These are phyloP conservation scores for Pegea sp. DNA, from an alignment of 23 tunicate species.

Conservation along the genomic window DNA sequence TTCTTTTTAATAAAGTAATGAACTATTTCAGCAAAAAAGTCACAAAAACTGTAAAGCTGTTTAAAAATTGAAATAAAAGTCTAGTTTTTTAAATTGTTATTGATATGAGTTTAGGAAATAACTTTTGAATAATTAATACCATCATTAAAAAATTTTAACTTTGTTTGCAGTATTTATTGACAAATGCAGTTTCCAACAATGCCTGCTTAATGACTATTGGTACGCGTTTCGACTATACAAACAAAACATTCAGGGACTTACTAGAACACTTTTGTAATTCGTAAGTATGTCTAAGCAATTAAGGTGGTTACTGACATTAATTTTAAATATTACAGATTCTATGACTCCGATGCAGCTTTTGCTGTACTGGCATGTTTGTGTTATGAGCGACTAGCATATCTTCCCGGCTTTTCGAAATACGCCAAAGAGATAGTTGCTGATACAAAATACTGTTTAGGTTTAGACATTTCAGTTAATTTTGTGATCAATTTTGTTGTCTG, in stretches of 20 bases:
- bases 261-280: not conserved
- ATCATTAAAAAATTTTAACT: too few species aligned
- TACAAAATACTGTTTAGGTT: conserved; percentile 1
- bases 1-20: too few species aligned
- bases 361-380: not conserved
- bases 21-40: too few species aligned
- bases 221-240: not conserved
- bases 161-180: not conserved
- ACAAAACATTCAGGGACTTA: not conserved
- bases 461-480: too few species aligned
- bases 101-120: too few species aligned
- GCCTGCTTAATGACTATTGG: not conserved
- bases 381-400: not conserved
- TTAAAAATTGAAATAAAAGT: too few species aligned
- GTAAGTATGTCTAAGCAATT: not conserved
- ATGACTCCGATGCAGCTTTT: not conserved
- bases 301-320: too few species aligned
- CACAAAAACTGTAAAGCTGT: too few species aligned
- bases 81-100: too few species aligned
- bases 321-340: not conserved
- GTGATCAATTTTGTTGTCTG: not conserved
- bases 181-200: not conserved
- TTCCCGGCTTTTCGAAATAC: not conserved
- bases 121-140: too few species aligned
- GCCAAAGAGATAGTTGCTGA: not conserved